Base-by-base conservation (phyloP, 2,113 vertebrate genomes). In the Sclerurus mexicanus region DNA sequence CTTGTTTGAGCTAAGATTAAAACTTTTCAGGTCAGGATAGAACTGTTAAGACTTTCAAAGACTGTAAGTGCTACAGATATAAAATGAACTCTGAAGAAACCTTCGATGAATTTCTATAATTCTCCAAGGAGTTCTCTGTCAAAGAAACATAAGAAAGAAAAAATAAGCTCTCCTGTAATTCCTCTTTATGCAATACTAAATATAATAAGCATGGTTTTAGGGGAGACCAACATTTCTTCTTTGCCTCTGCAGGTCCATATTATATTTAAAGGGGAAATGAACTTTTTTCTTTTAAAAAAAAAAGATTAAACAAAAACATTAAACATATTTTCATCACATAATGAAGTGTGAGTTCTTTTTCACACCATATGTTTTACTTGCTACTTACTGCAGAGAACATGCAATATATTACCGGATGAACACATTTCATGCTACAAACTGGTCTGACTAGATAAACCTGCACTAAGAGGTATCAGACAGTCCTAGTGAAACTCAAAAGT, bases 401-500 rank as follows among this genome's bases (percentile, higher is more conserved):
- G 47, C 89, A 95, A 75, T 33, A 22, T 78, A 89, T 80, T 92
- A 92, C 86, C 4, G 8, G 69, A 87, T 92, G 82, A 92, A 93
- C 60, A 85, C 73, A 72, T 72, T 95, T 94, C 93, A 64, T 7
- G 44, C 85, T 44, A 77, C 73, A 93, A 95, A 96, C 92, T 19
- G 40, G 84, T 93, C 94, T 85, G 91, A 92, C 15, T 40, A 85
- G 92, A 90, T 85, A 93, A 96, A 79, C 94, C 84, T 95, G 92
- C 49, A 60, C 64, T 80, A 82, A 56, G 80, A 87, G 39, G 77
- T 89, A 95, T 60, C 68, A 96, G 60, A 63, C 56, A 90, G 55
- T 39, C 88, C 92, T 87, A 93, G 64, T 28, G 5, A 86, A 96
- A 96, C 80, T 94, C 91, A 44, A 42, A 96, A 92, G 37, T 55